Base-by-base conservation (phyloP, 2,888 invertebrate genomes). In the Limnephilus auricula region DNA sequence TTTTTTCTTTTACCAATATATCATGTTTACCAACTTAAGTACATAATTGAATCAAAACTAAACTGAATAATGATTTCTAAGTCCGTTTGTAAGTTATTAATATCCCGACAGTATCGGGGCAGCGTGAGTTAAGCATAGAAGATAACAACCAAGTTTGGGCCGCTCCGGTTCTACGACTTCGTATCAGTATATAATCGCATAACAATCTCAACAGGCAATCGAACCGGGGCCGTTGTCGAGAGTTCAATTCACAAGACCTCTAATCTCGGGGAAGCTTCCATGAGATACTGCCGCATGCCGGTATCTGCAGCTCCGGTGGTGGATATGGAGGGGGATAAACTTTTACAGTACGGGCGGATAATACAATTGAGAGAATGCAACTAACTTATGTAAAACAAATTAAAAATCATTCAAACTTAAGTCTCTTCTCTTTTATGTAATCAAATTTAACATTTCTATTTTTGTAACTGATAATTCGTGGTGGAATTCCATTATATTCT, bases 171-270 rank as follows among this genome's bases (percentile, higher is more conserved):
- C 65, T 25, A 25, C n/a, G 65, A 65, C 31, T 80, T 40, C 32
- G 34, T 84, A 84, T 40, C 84, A 40, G 84, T 32, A 84, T 84
- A 84, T 84, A 65, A 65, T 65, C 65, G 78, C 78, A 32, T 65
- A 65, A 87, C 34, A 31, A 87, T 87, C 50, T 87, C 87, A 65
- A 87, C 32, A 78, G n/a, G 87, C 87, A 87, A 87, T 87, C 78
- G 87, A 87, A 87, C 50, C 34, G 87, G 65, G 30, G 30, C 86
- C 31, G 30, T 45, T 40, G 40, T 40, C 40, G 45, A 40, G n/a
- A 40, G 40, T 40, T 40, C 30, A 30, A 32, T 65, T 65, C 32
- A 78, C 65, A 31, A 50, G 32, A 85, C 87, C 87, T 32, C 32
- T 78, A 87, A 87, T 87, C 87, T 87, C 6, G 3, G 10, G 87